phyloP scores from a whole-genome alignment of 2,888 invertebrate species.

The Cantharis lateralis region DNA sequence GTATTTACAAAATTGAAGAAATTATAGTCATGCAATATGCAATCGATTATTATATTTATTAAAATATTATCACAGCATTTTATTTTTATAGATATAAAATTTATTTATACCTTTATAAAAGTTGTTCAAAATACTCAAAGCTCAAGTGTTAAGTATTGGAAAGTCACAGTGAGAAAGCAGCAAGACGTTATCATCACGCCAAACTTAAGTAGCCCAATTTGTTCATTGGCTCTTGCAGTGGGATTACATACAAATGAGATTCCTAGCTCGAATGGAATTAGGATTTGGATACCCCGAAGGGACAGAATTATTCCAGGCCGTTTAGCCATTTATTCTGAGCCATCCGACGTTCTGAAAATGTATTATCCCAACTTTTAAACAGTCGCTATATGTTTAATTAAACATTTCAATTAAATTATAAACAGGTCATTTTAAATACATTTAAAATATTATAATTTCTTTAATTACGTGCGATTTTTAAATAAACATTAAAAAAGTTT shows the following conservation, averaged over 20 bases:
- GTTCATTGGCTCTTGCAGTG: constrained; percentile 28
- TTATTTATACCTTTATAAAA: neutral
- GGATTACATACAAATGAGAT: constrained; percentile 36
- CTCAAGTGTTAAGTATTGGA: constrained; percentile 1
- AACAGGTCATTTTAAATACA: neutral
- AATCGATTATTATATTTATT: neutral
- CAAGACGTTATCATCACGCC: constrained; percentile 26
- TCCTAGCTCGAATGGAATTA: constrained; percentile 29
- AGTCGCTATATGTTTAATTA: constrained; percentile 6
- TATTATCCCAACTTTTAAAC: constrained; percentile 23
- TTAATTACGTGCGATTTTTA: neutral
- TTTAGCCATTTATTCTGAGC: constrained; percentile 27
- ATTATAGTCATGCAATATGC: too few species aligned
- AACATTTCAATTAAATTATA: neutral
- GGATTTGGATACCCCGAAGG: constrained; percentile 30
- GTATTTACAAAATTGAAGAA: neutral
- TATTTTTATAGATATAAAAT: neutral
- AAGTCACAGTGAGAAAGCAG: constrained; percentile 14
- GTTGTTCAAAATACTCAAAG: neutral
- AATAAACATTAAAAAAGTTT: neutral
- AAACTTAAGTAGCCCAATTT: constrained; percentile 29
- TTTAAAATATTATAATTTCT: neutral
- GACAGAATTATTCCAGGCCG: constrained; percentile 33
- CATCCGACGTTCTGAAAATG: constrained; percentile 19
- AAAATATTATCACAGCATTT: neutral